Conservation (phyloP, 2,888 invertebrate genomes). For the Choreutis nemorana region DNA sequence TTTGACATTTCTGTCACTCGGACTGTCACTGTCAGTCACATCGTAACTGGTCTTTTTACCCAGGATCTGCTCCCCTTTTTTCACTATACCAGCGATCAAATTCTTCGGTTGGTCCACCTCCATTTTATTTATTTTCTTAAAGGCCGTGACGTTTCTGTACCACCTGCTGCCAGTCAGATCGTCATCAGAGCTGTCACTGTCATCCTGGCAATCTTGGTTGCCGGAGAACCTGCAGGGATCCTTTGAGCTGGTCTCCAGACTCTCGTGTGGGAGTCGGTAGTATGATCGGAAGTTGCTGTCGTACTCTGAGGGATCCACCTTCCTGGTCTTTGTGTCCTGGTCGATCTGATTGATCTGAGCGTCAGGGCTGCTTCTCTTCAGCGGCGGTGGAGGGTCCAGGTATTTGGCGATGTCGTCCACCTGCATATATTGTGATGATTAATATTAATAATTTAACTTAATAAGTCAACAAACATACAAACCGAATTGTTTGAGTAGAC, state of each 20-base stretch:
- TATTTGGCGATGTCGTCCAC: slow-evolving; percentile 55
- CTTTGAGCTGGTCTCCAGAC: slow-evolving; percentile 33
- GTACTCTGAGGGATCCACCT: slow-evolving; percentile 13
- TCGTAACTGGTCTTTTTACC: slow-evolving; percentile 36
- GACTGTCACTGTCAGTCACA: slow-evolving; percentile 29
- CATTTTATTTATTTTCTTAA: slow-evolving; percentile 19
- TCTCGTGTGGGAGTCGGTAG: too few species aligned
- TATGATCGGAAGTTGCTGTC: too few species aligned
- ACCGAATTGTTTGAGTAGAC: background rate
- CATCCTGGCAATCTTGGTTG: slow-evolving; percentile 22
- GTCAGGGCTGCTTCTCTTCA: slow-evolving; percentile 36
- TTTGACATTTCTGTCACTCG: too few species aligned
- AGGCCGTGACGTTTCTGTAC: slow-evolving; percentile 21
- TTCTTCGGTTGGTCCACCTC: slow-evolving; percentile 26
- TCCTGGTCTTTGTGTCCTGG: slow-evolving; percentile 9
- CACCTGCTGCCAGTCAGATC: slow-evolving; percentile 21
- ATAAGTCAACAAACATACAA: too few species aligned
- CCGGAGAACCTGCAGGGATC: slow-evolving; percentile 37
- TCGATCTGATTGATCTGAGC: slow-evolving; percentile 23
- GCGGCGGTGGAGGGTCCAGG: slow-evolving; percentile 43
- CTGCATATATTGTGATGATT: slow-evolving; percentile 16
- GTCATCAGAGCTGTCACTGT: slow-evolving; percentile 22
- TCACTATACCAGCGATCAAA: slow-evolving; percentile 11
- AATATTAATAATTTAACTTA: too few species aligned
- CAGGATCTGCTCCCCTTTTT: slow-evolving; percentile 10